phyloP scores from a whole-genome alignment of 1,140 invertebrate species.

The Drosophila navojoa region DNA sequence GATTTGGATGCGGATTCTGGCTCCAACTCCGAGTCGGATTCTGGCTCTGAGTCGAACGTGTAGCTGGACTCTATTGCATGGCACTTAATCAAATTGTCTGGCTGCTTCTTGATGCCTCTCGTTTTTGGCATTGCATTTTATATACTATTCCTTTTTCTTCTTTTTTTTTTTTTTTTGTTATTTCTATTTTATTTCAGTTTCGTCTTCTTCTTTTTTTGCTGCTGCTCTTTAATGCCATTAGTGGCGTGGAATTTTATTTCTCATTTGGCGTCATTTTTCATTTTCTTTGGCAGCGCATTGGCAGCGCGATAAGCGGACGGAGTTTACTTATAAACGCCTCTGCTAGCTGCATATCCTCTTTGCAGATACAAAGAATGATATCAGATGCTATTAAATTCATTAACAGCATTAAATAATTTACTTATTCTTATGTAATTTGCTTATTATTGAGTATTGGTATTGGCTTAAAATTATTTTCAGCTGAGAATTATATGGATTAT shows the following conservation, averaged over 20 bases:
- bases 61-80: constrained; percentile 32
- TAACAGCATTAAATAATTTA: constrained; percentile 1
- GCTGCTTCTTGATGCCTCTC: constrained; percentile 30
- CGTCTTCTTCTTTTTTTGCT: background rate
- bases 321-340: background rate
- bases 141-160: background rate
- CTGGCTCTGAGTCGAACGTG: background rate
- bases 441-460: too few relatives aligned
- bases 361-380: too few relatives aligned
- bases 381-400: background rate
- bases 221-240: constrained; percentile 64
- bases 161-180: background rate
- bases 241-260: constrained; percentile 47
- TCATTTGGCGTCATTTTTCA: constrained; percentile 66
- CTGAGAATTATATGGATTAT: too few relatives aligned
- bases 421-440: too few relatives aligned
- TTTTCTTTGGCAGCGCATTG: constrained; percentile 48
- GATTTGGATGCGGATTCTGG: constrained; percentile 1
- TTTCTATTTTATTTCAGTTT: constrained; percentile 3
- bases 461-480: too few relatives aligned
- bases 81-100: constrained; percentile 73
- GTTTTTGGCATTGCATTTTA: constrained; percentile 50
- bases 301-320: constrained; percentile 50
- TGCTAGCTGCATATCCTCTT: background rate
- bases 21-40: background rate